Evolutionary conservation across 2,113 vertebrate species (phyloP), one percentile per base, ranked within the genome.

Genomic region (Genyomyrus donnyi): DNA sequence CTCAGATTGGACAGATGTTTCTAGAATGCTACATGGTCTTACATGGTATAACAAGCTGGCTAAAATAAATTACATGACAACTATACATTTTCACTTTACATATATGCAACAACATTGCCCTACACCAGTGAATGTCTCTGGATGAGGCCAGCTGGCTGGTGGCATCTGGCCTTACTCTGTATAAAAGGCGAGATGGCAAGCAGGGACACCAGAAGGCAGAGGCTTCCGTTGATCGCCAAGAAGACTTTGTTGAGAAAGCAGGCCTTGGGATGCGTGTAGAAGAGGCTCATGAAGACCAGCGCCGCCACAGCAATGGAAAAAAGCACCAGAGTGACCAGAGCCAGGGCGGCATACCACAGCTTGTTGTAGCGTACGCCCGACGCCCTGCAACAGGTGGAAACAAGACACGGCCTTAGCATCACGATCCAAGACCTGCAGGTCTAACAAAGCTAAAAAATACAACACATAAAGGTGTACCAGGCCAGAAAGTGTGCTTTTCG

Each of bases 201-300:
- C 91, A 97, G 27, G 0, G 98, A 98, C 80, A 99, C 95, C 0
- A 99, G 89, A 49, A 99, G 52, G 93, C 98, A 99, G 15, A 99
- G 95, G 92, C 96, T 95, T 3, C 96, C 96, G 0, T 99, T 99
- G 91, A 98, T 93, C 0, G 97, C 98, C 0, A 99, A 95, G 88
- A 99, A 96, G 88, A 98, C 93, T 94, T 98, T 99, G 96, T 99
- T 99, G 85, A 97, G 95, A 31, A 87, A 89, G 93, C 98, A 99
- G 92, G 95, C 97, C 5, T 97, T 95, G 0, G 93, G 35, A 77
- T 97, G 95, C 0, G 98, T 99, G 94, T 99, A 99, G 92, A 95
- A 98, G 42, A 96, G 19, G 2, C 94, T 95, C 97, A 99, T 97
- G 89, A 98, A 95, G 9, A 96, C 87, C 91, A 99, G 92, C 1